These are phyloP conservation scores for Syngnathus floridae DNA, from an alignment of 2,113 vertebrate species.

Conservation along the genomic window DNA sequence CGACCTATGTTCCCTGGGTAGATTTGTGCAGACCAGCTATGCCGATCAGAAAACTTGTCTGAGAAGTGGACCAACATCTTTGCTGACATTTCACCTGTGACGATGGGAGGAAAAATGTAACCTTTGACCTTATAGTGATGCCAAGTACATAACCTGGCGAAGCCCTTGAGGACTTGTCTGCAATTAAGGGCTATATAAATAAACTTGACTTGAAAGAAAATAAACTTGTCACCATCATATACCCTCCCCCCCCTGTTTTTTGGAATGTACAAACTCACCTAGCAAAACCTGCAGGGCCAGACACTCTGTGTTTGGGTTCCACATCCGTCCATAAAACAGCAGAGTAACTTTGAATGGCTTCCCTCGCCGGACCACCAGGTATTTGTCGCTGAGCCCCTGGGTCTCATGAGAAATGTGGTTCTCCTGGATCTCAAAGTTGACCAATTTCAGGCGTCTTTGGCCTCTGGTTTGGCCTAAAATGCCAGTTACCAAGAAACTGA, in stretches of 20 bases:
- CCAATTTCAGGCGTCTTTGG: conserved; percentile 27
- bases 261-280: conserved; percentile 27
- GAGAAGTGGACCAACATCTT: conserved; percentile 33
- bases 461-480: background rate
- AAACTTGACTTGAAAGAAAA: no score
- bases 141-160: no score
- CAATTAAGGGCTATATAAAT: no score
- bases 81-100: conserved; percentile 28
- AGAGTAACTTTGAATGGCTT: conserved; percentile 53
- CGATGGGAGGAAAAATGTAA: background rate
- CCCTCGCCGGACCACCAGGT: conserved; percentile 57
- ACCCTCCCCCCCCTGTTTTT: background rate
- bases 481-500: background rate
- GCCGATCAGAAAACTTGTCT: background rate
- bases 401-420: conserved; percentile 54
- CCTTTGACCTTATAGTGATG: background rate
- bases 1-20: conserved; percentile 2
- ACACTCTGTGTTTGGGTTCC: conserved; percentile 10
- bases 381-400: conserved; percentile 33
- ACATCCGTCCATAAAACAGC: conserved; percentile 17
- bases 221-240: no score
- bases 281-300: conserved; percentile 44
- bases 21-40: conserved; percentile 40
- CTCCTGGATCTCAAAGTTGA: conserved; percentile 37
- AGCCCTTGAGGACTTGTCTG: no score